phyloP scores from a whole-genome alignment of 2,113 vertebrate genomes.

The Dissostichus mawsoni region DNA sequence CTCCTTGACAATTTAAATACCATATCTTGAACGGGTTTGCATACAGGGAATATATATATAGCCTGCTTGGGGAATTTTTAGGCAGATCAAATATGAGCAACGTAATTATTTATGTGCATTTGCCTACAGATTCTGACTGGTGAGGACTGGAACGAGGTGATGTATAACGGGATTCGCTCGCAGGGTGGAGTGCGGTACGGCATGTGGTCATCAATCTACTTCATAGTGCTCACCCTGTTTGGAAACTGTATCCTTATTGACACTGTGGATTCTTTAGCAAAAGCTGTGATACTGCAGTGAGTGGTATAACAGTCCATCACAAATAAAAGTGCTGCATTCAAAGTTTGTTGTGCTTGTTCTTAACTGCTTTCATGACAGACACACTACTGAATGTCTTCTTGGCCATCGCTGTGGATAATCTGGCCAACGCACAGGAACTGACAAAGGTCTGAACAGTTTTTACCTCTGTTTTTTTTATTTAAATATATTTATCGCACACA shows the following conservation, averaged over 20 bases:
- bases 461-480: not conserved
- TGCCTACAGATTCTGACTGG: conserved; percentile 92
- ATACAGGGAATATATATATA: conserved; percentile 11
- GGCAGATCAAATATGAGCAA: not conserved
- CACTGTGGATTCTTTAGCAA: not conserved
- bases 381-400: conserved; percentile 87
- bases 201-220: conserved; percentile 99
- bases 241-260: conserved; percentile 96
- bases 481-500: not conserved
- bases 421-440: conserved; percentile 86
- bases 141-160: conserved; percentile 99
- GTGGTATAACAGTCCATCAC: not conserved
- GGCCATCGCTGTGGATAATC: conserved; percentile 88
- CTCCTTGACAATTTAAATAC: conserved; percentile 44
- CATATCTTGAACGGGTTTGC: conserved; percentile 25
- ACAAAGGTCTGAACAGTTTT: conserved; percentile 77
- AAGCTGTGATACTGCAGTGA: not conserved
- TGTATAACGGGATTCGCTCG: conserved; percentile 98
- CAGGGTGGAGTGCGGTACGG: conserved; percentile 97
- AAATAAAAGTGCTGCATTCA: not conserved
- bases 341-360: conserved; percentile 41
- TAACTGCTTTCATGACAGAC: conserved; percentile 78
- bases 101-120: conserved; percentile 28
- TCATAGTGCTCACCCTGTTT: conserved; percentile 98
- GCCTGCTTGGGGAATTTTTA: conserved; percentile 29